Evolutionary conservation across 2,113 vertebrate genomes (phyloP), one percentile per base, ranked within the genome.

Genomic region (Gymnogyps californianus): DNA sequence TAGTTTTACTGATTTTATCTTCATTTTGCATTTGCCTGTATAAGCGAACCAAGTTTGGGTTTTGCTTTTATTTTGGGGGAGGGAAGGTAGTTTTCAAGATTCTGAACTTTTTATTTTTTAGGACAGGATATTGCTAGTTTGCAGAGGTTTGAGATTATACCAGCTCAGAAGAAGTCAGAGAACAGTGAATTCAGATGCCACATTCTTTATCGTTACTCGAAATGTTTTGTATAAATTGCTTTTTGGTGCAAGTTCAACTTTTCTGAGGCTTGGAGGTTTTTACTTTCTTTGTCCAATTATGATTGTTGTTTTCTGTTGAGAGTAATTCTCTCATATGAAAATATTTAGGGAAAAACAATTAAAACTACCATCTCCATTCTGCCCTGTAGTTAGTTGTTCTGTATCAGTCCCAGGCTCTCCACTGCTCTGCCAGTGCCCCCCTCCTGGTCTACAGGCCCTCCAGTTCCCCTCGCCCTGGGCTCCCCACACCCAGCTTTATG

Each of bases 21-120:
- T 52, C 14, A 80, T 96, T 86, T 97, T 96, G 42, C 66, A 67
- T 97, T 94, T 96, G 83, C 83, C 59, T 51, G 25, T 83, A 83
- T 90, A 95, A 93, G 90, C 34, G 16, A 95, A 55, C 36, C 20
- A 22, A 7, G 42, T 58, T 92, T 64, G 58, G 11, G 34, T 51
- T 89, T 83, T 90, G 55, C 28, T 82, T 92, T 89, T 91, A 26
- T 78, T 89, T 34, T 8, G 4, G 6, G 66, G 22, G 19, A 72
- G 54, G 47, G 19, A 83, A 86, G n/a, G 49, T 38, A 69, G 78
- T 93, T 90, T 97, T 95, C 38, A 90, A 95, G 64, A 81, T 91
- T 85, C 36, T 81, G 40, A 93, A 77, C 70, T 72, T 54, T 29
- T 55, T 72, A 34, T 46, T 65, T 74, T 85, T 87, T 38, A 70